A percentile compares a stretch with the other conserved stretches of the same genome.
Conservation (phyloP, 2,113 vertebrate species). For the Xenopus laevis region DNA sequence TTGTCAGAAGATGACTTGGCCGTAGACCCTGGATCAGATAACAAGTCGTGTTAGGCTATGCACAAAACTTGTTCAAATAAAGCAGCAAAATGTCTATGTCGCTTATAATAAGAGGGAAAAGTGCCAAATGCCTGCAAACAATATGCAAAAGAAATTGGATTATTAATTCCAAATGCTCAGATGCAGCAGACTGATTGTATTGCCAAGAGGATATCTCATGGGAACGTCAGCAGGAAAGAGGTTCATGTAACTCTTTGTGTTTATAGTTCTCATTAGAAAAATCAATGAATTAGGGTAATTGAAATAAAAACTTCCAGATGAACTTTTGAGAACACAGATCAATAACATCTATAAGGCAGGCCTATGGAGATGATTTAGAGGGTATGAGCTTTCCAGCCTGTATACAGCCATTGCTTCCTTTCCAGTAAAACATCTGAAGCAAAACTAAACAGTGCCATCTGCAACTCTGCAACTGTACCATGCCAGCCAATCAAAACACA, state of each 20-base stretch:
- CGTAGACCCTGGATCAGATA: background rate
- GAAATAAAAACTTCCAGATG: slow-evolving; percentile 30
- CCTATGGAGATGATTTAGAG: background rate
- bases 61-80: slow-evolving; percentile 17
- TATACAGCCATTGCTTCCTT: background rate
- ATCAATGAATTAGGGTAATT: slow-evolving; percentile 8
- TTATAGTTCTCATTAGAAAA: slow-evolving; percentile 16
- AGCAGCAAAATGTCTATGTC: background rate
- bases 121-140: slow-evolving; percentile 14
- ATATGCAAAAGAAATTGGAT: slow-evolving; percentile 10
- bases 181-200: background rate
- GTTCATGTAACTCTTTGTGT: slow-evolving; percentile 9
- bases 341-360: background rate
- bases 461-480: background rate
- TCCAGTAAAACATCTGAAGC: slow-evolving; percentile 1
- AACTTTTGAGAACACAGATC: slow-evolving; percentile 3
- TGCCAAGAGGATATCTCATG: slow-evolving; percentile 18
- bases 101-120: background rate
- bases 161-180: slow-evolving; percentile 48
- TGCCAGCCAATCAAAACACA: background rate
- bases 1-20: background rate
- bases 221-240: slow-evolving; percentile 6
- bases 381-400: background rate
- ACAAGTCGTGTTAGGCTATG: slow-evolving; percentile 14
- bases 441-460: slow-evolving; percentile 9